phyloP scores from a whole-genome alignment of 2,888 invertebrate genomes.

The Arrhopalites spinosus region DNA sequence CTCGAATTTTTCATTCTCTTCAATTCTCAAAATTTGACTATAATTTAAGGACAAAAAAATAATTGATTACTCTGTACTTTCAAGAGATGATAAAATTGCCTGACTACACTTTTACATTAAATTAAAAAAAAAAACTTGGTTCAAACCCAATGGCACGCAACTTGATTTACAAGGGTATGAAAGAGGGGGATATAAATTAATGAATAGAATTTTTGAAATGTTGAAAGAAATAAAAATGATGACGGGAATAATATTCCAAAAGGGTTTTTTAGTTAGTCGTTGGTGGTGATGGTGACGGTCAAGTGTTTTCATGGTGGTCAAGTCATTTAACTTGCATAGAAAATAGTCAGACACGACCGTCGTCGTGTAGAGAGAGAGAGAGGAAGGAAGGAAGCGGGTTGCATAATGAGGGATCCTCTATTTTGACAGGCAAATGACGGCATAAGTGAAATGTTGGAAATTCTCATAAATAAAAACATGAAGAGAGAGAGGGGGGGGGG shows the following conservation, averaged over 20 bases:
- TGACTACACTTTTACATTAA: too few species aligned
- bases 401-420: constrained; percentile 14
- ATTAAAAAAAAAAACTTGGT: too few species aligned
- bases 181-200: too few species aligned
- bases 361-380: neutral
- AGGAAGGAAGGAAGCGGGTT: neutral
- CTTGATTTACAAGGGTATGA: too few species aligned
- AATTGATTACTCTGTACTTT: too few species aligned
- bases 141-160: too few species aligned
- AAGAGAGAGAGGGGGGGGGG: neutral
- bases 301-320: constrained; percentile 22
- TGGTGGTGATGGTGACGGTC: neutral
- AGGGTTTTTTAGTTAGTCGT: neutral
- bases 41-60: too few species aligned
- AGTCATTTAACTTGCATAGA: constrained; percentile 17
- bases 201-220: neutral
- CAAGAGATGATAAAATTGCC: too few species aligned
- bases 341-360: neutral
- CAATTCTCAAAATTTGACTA: too few species aligned
- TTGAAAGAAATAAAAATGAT: neutral
- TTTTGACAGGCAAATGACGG: constrained; percentile 34
- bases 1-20: too few species aligned
- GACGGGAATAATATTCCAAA: neutral
- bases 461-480: constrained; percentile 31
- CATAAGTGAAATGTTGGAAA: constrained; percentile 35